Conservation (phyloP, 2,888 invertebrate species). For the Neoscelio sp. region DNA sequence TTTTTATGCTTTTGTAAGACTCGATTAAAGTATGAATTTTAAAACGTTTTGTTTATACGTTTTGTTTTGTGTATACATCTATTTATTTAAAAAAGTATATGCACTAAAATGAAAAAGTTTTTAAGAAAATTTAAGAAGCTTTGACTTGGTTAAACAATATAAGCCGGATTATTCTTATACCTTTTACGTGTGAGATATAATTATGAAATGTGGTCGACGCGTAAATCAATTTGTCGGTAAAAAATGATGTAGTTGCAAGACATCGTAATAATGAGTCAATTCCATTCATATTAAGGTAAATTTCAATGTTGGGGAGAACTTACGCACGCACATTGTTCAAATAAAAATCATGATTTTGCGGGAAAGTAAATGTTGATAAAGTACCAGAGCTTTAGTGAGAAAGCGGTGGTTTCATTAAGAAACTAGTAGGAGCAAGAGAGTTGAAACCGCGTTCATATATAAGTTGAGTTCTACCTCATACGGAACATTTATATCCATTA, state of each 20-base stretch:
- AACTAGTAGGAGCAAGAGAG: slow-evolving; percentile 55
- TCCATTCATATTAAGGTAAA: slow-evolving; percentile 38
- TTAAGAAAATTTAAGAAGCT: too few species aligned
- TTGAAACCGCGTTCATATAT: slow-evolving; percentile 63
- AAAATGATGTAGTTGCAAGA: slow-evolving; percentile 33
- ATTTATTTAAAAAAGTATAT: too few species aligned
- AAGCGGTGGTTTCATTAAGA: slow-evolving; percentile 65
- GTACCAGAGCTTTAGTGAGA: slow-evolving; percentile 50
- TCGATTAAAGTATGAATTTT: too few species aligned
- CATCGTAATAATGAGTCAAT: slow-evolving; percentile 40
- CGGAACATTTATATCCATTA: slow-evolving; percentile 66
- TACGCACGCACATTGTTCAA: slow-evolving; percentile 43
- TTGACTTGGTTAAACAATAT: neutral
- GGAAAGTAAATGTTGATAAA: slow-evolving; percentile 62
- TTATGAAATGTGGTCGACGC: neutral
- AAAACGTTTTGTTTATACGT: too few species aligned
- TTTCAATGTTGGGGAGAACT: slow-evolving; percentile 37
- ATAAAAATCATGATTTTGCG: slow-evolving; percentile 48
- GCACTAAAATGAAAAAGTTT: too few species aligned
- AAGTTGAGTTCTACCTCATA: slow-evolving; percentile 63
- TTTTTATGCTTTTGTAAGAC: too few species aligned
- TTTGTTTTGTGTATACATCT: too few species aligned
- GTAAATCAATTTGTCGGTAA: slow-evolving; percentile 18
- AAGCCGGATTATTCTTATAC: neutral
- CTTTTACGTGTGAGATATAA: neutral